Evolutionary conservation across 2,113 vertebrate genomes (phyloP).

Genomic region (Uria aalge): DNA sequence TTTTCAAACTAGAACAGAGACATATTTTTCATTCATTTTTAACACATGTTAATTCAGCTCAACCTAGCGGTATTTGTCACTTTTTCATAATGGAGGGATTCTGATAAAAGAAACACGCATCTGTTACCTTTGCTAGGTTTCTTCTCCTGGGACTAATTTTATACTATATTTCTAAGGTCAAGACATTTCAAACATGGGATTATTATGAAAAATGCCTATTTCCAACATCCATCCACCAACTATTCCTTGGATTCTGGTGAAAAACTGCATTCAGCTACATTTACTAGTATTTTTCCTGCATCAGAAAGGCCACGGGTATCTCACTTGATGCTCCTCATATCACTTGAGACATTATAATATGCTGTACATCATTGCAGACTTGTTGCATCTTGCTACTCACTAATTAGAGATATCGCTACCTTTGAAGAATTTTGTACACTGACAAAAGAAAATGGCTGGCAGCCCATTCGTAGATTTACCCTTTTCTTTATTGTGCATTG

Average conservation of each 20-base stretch:
- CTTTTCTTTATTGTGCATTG: not conserved
- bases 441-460: not conserved
- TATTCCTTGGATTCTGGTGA: not conserved
- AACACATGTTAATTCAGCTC: not conserved
- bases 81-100: not conserved
- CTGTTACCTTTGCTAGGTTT: not conserved
- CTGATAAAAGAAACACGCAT: not conserved
- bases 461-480: not conserved
- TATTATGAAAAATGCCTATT: not conserved
- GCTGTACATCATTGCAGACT: not conserved
- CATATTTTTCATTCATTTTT: not conserved
- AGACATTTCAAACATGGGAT: not conserved
- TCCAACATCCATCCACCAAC: not conserved
- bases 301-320: not conserved
- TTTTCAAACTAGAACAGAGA: not conserved
- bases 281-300: not conserved
- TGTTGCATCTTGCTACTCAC: not conserved
- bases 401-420: not conserved
- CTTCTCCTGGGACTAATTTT: not conserved
- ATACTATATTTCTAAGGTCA: not conserved
- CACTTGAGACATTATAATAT: not conserved
- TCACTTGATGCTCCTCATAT: not conserved
- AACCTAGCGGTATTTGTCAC: not conserved
- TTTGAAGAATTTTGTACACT: not conserved
- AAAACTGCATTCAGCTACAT: not conserved